Evolutionary conservation across 2,797 vertebrate genomes (phyloP), one percentile per base, ranked within the genome.

Genomic region (Jordanella pulchra): DNA sequence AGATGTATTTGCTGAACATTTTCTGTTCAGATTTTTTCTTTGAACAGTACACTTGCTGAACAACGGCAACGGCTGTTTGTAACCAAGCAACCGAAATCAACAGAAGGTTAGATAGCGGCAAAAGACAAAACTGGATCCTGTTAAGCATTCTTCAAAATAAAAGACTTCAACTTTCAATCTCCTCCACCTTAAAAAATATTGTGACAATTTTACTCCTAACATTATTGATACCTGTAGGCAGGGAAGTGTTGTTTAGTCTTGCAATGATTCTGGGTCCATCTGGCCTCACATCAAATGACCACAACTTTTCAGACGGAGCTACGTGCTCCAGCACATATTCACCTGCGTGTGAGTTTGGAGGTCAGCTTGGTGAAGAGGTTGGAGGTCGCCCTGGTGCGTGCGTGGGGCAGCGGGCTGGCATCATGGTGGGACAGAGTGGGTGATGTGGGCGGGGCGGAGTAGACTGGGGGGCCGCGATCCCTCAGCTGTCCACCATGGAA

Each of bases 341-440:
- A 98, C 97, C 97, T 96, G 93, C 97, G 95, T 56, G 96, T 97
- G 91, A 98, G 94, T 94, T 98, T 98, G 76, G 97, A 98, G 94
- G 97, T 98, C 92, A 98, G 94, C 87, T 98, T 98, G 95, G 94
- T 96, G 93, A 98, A 97, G 92, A 98, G 95, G 95, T 97, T 97
- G 92, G 97, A 96, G 71, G 96, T 96, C 63, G 96, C 96, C 35
- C 96, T 93, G 72, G 94, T 95, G 79, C 96, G 95, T 71, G 95
- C 94, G 2, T 96, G 91, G 17, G 95, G 94, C 83, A 97, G 84
- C 7, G 96, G 94, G 56, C 93, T 86, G 56, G 95, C 93, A 1
- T 96, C 95, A 48, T 98, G 96, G 14, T 97, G 96, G 53, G 96
- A 95, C 84, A 97, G 92, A 0, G 96, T 96, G 28, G 96, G 96